A percentile compares a stretch with the other conserved stretches of the same genome.
Evolutionary conservation across 2,113 vertebrate genomes (phyloP).

Genomic region (Cinclus mexicanus): DNA sequence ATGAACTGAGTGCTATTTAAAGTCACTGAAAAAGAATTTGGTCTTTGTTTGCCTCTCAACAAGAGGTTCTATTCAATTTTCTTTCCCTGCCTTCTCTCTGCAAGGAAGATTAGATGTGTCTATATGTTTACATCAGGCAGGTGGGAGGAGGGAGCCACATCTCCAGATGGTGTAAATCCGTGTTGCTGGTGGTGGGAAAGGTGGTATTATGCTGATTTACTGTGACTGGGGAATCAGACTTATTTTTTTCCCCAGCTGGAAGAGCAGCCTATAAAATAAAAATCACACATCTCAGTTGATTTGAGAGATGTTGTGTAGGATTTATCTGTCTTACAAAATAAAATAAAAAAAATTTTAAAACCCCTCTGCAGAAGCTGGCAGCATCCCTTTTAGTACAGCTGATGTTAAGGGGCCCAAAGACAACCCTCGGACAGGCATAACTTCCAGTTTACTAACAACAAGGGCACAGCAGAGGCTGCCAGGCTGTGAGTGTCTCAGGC

Average conservation of each 20-base stretch:
- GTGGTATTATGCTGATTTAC: not conserved
- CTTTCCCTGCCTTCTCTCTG: not conserved
- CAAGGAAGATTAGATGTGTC: not conserved
- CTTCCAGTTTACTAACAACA: conserved; percentile 24
- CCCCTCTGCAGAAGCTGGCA: not conserved
- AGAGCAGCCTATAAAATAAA: conserved; percentile 20
- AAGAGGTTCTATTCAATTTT: not conserved
- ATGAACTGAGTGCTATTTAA: not conserved
- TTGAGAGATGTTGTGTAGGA: not conserved
- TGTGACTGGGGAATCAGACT: not conserved
- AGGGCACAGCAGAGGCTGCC: not conserved
- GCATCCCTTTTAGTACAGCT: not conserved
- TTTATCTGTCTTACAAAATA: not conserved
- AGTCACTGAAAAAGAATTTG: not conserved
- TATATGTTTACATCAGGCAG: not conserved
- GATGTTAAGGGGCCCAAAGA: not conserved
- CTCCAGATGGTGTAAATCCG: not conserved
- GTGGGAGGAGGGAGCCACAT: not conserved
- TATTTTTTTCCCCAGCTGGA: not conserved
- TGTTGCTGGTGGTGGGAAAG: not conserved
- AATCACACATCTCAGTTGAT: not conserved
- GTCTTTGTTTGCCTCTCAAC: not conserved
- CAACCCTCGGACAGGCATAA: not conserved
- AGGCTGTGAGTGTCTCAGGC: not conserved
- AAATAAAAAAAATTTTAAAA: not conserved